Evolutionary conservation across 2,888 invertebrate species (phyloP).

Genomic region (Pseudococcus viburni): DNA sequence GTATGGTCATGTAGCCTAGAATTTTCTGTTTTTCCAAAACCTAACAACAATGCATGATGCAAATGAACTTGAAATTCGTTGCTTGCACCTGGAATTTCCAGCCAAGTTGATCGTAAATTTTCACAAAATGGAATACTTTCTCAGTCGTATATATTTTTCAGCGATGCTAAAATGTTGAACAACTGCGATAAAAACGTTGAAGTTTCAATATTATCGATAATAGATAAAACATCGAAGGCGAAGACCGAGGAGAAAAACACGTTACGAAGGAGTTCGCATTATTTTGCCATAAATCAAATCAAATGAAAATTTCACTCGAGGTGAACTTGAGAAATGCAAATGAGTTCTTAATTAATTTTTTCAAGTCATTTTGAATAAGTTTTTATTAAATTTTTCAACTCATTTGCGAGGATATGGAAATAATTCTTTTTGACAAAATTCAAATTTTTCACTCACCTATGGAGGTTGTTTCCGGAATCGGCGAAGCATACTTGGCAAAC

Average conservation of each 20-base stretch:
- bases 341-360: too few species aligned
- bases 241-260: too few species aligned
- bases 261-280: too few species aligned
- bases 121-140: too few species aligned
- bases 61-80: neutral
- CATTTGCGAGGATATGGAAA: neutral
- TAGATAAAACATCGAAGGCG: neutral
- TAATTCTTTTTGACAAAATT: neutral
- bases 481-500: neutral
- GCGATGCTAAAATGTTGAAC: neutral
- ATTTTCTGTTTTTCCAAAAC: neutral
- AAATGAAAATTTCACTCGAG: too few species aligned
- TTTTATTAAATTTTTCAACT: too few species aligned
- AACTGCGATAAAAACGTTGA: neutral
- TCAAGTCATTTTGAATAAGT: too few species aligned
- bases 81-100: neutral
- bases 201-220: neutral
- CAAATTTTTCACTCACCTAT: conserved; percentile 8
- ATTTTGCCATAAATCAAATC: too few species aligned
- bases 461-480: neutral
- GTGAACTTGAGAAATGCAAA: too few species aligned
- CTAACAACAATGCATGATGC: neutral
- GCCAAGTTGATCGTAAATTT: neutral
- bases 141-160: neutral
- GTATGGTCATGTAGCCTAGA: neutral